Evolutionary conservation across 30 jellyfish, hydroid and myxozoan species (phyloP).

Genomic region (Aurelia coerulea): DNA sequence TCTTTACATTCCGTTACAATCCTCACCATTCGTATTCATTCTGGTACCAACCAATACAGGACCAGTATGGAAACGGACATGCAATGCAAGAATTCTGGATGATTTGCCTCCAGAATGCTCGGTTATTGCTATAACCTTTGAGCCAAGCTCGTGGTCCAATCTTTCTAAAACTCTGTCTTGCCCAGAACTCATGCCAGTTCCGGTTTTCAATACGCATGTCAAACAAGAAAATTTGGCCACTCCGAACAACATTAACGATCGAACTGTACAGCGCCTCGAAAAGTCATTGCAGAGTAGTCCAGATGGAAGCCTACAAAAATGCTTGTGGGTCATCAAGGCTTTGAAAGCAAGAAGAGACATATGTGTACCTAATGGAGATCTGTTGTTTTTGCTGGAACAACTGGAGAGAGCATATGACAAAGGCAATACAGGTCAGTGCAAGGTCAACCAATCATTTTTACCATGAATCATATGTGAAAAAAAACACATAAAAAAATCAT

Average conservation of each 20-base stretch:
- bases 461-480: no score
- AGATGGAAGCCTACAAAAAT: not conserved
- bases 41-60: no score
- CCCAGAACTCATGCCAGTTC: slow-evolving; percentile 52
- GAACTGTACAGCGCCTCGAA: not conserved
- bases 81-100: no score
- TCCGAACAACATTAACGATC: not conserved
- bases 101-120: slow-evolving; percentile 2
- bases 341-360: slow-evolving; percentile 26
- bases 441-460: no score
- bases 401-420: not conserved
- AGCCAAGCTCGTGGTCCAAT: not conserved
- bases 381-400: not conserved
- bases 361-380: slow-evolving; percentile 44
- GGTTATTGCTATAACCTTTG: slow-evolving; percentile 44
- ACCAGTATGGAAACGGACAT: no score
- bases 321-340: slow-evolving; percentile 43
- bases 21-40: no score
- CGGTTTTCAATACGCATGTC: slow-evolving; percentile 43
- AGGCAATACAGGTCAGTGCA: slow-evolving; percentile 9
- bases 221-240: slow-evolving; percentile 13
- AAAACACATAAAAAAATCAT: no score
- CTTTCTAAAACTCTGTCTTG: slow-evolving; percentile 22
- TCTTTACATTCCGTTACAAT: no score
- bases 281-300: not conserved